Conservation (phyloP, 1,140 invertebrate genomes). For the Popillia japonica region DNA sequence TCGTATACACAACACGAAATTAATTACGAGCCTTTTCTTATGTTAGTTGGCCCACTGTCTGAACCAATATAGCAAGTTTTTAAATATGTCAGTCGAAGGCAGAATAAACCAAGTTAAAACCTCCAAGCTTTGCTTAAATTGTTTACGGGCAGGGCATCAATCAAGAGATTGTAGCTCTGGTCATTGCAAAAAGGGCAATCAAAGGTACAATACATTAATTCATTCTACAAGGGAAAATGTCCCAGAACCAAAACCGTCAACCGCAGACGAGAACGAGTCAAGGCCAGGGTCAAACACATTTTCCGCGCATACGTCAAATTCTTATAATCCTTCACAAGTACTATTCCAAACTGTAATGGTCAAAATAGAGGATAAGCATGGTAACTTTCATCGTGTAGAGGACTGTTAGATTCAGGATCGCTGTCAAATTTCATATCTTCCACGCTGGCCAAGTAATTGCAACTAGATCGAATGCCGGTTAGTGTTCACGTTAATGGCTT, state of each 20-base stretch:
- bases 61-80: constrained; percentile 3
- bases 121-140: background rate
- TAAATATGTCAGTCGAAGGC: background rate
- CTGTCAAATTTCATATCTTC: background rate
- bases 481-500: background rate
- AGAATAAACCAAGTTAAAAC: background rate
- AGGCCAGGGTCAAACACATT: background rate
- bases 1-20: too few species aligned
- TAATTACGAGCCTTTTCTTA: too few species aligned
- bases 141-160: background rate
- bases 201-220: background rate
- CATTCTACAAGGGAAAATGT: background rate
- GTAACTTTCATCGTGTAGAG: background rate
- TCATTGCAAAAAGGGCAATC: constrained; percentile 23
- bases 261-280: background rate
- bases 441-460: background rate
- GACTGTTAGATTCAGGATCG: background rate
- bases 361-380: background rate
- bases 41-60: too few species aligned
- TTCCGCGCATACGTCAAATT: background rate
- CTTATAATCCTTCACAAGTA: background rate
- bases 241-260: background rate
- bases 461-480: background rate
- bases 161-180: background rate
- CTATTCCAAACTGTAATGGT: background rate